Evolutionary conservation across 2,113 vertebrate species (phyloP).

Genomic region (Galbula dea): DNA sequence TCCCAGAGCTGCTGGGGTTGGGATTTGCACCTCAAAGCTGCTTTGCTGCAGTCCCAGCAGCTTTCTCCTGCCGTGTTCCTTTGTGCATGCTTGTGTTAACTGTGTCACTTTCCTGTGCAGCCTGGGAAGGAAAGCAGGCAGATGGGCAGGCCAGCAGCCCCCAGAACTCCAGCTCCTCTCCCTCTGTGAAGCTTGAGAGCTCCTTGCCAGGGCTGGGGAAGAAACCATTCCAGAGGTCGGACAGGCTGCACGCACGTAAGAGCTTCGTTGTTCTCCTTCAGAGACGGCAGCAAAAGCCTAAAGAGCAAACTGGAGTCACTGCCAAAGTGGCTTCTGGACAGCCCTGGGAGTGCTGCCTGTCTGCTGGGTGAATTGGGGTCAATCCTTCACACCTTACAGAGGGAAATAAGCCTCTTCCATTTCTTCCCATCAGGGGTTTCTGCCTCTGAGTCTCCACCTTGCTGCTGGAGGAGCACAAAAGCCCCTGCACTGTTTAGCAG

Average conservation of each 20-base stretch:
- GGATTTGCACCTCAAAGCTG: rapidly evolving
- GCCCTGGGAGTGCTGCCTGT: not conserved
- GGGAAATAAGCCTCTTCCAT: not conserved
- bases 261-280: not conserved
- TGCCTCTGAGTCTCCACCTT: not conserved
- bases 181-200: slow-evolving; percentile 77
- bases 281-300: not conserved
- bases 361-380: not conserved
- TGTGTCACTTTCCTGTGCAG: slow-evolving; percentile 8
- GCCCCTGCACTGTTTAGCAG: not conserved
- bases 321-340: not conserved
- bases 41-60: not conserved
- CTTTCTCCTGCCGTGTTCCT: not conserved
- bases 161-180: slow-evolving; percentile 77
- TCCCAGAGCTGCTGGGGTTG: not conserved
- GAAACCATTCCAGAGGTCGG: slow-evolving; percentile 86
- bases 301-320: not conserved
- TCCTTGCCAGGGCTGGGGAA: slow-evolving; percentile 79
- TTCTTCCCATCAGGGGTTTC: not conserved
- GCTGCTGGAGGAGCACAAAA: not conserved
- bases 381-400: not conserved
- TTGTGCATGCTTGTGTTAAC: not conserved
- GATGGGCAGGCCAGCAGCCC: slow-evolving; percentile 72
- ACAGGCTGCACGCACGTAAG: slow-evolving; percentile 89
- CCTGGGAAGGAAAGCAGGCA: slow-evolving; percentile 79